Conservation (phyloP, 1,140 invertebrate genomes). For the Eumeta japonica region DNA sequence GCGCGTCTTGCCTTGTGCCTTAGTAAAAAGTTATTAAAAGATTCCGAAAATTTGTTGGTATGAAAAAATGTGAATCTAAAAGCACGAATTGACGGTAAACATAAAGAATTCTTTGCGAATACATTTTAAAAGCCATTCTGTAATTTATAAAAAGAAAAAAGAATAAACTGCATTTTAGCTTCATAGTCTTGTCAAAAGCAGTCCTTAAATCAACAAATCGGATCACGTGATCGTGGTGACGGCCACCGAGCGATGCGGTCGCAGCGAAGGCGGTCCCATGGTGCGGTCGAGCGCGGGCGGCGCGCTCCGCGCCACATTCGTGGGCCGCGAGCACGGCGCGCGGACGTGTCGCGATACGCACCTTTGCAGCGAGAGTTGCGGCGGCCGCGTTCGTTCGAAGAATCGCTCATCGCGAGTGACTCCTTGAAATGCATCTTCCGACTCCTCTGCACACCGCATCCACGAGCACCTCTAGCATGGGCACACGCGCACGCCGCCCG, state of each 20-base stretch:
- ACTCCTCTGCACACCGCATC: constrained; percentile 40
- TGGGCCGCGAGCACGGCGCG: constrained; percentile 2
- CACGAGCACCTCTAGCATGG: constrained; percentile 51
- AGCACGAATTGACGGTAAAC: too few species aligned
- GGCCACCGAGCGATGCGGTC: background rate
- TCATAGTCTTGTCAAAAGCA: too few species aligned
- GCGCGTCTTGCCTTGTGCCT: too few species aligned
- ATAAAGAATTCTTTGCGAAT: too few species aligned
- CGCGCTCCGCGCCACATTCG: constrained; percentile 3
- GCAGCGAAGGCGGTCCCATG: constrained; percentile 8
- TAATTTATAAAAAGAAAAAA: too few species aligned
- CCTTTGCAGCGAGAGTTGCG: constrained; percentile 55
- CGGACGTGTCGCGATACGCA: constrained; percentile 34
- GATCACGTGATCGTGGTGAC: background rate
- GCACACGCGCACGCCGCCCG: constrained; percentile 29
- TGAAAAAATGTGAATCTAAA: too few species aligned
- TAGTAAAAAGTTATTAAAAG: too few species aligned
- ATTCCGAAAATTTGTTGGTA: too few species aligned
- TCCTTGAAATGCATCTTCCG: constrained; percentile 57
- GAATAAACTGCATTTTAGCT: too few species aligned
- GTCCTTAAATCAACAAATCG: too few species aligned
- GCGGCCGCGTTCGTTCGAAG: constrained; percentile 50
- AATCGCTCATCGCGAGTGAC: constrained; percentile 55
- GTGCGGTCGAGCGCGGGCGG: constrained; percentile 8
- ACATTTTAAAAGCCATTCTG: too few species aligned